Conservation (phyloP, 1,140 invertebrate species). For the Apocrypta bakeri region DNA sequence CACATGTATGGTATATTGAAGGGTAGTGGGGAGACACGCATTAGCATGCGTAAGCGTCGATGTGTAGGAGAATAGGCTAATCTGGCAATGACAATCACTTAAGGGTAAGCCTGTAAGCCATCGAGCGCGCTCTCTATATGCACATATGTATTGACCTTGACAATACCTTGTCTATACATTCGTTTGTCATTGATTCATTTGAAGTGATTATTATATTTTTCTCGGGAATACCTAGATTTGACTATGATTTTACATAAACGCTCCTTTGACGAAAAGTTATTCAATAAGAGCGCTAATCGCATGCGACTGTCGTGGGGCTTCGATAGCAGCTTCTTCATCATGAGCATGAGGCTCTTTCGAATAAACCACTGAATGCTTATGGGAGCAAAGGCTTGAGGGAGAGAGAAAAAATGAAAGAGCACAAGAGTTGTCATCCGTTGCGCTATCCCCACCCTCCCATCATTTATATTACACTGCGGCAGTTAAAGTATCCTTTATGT, state of each 20-base stretch:
- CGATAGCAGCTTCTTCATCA: neutral
- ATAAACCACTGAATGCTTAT: neutral
- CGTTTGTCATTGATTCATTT: neutral
- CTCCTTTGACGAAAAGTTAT: neutral
- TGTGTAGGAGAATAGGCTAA: no score
- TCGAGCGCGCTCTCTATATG: neutral
- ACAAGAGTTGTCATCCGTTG: neutral
- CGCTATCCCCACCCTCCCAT: neutral
- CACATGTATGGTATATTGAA: no score
- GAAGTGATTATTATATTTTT: neutral
- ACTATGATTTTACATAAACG: neutral
- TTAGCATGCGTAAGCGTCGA: no score
- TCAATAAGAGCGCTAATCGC: conserved; percentile 1
- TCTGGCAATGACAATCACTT: no score
- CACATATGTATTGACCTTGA: neutral
- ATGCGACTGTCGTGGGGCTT: conserved; percentile 14
- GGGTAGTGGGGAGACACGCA: no score
- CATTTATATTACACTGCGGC: neutral
- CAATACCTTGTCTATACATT: no score
- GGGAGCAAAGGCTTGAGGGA: neutral
- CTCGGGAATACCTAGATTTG: neutral
- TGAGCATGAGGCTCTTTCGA: neutral
- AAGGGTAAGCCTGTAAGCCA: no score
- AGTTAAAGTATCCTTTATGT: neutral
- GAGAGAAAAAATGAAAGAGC: conserved; percentile 13